Evolutionary conservation across 2,888 invertebrate genomes (phyloP), one percentile per base, ranked within the genome.

Genomic region (Drosophila mulleri): DNA sequence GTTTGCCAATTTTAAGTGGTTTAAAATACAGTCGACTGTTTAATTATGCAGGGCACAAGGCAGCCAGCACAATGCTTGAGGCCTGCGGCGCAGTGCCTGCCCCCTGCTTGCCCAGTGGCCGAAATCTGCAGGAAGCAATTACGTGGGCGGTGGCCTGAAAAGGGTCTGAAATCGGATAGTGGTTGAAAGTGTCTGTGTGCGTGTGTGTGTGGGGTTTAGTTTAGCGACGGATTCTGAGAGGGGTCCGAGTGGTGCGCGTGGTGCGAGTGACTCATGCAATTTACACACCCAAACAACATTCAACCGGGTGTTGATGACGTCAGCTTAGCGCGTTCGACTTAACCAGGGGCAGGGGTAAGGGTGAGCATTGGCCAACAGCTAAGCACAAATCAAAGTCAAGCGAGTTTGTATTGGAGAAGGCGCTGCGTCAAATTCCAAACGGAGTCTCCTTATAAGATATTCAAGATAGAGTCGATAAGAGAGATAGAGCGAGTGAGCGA

Each of bases 111-210:
- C 47, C 75, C 70, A 70, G 65, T 85, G 83, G 83, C 81, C 88
- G 67, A 82, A 78, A 75, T 85, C 75, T 78, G 75, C 84, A 85
- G 84, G 84, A 85, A 85, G 84, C 88, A 85, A 85, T 85, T 85
- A 85, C 81, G 83, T 86, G 79, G 84, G 88, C 88, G 88, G 74
- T 53, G 48, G 67, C 47, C 69, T 56, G 50, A 64, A 64, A 73
- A 76, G 78, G 75, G 75, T 75, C 81, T 83, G 84, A 88, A 85
- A 88, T 88, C 84, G 79, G 88, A 88, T 85, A 85, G 88, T 88
- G 83, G 72, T 81, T 80, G 81, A 59, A 72, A 54, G 44, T 62
- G 50, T 42, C 35, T 53, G 20, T 52, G 73, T 52, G 54, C 54
- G 42, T 62, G 50, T 42, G 35, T 53, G 23, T 37, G 74, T 18